Base-by-base conservation (phyloP, 2,113 vertebrate species). In the Microtus ochrogaster region DNA sequence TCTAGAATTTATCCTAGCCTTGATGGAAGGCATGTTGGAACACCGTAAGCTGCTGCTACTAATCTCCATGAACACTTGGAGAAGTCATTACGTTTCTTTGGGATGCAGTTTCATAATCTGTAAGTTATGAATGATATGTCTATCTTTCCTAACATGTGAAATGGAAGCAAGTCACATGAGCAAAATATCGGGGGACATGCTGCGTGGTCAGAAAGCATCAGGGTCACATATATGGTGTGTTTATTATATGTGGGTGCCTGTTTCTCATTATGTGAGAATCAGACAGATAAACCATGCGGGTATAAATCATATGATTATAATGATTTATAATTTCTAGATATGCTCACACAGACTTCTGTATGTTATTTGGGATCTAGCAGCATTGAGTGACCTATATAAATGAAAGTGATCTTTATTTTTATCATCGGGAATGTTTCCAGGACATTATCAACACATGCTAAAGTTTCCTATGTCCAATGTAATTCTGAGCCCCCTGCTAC, bases 371-470 rank as follows among this genome's bases (percentile, higher is more conserved):
- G 63, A 92, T 92, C 89, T 39, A 47, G 85, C 39, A 86, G 79
- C 68, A 72, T 90, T 88, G 87, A 89, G 77, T 91, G 70, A 79
- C 89, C 73, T 92, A 70, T 17, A 12, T 82, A 91, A 97, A 96
- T 96, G 92, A 95, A 98, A 94, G 63, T 96, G 96, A 97, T 83
- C 97, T 97, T 95, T 95, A 96, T 96, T 97, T 97, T 98, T 96
- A 96, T 97, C 97, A 88, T 95, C 91, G 96, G 97, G 97, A 96
- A 97, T 72, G 83, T 91, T 97, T 96, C 97, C 98, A 97, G 92
- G 73, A 90, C 36, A 76, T 97, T 96, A 96, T 97, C 97, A 97
- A 97, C 93, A 97, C 97, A 3, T 97, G 86, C 94, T 97, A 84
- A 98, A 94, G 70, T 97, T 97, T 97, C 97, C 96, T 95, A 28